Evolutionary conservation across 2,113 vertebrate genomes (phyloP).

Genomic region (Lepus timidus): DNA sequence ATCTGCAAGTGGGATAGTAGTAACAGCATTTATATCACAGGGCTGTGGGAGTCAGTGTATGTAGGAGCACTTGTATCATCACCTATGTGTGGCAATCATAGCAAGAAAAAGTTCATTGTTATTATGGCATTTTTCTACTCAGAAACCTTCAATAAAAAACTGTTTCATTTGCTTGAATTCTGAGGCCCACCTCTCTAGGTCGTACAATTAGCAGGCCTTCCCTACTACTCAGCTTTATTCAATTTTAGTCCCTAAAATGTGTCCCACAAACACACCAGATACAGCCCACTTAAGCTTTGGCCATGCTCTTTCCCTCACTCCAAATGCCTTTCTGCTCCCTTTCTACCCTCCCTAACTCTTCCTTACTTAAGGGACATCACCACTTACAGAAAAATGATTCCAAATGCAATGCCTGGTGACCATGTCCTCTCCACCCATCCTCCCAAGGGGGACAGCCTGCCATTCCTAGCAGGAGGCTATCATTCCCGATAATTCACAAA

Average conservation of each 20-base stretch:
- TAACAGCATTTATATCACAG: neutral
- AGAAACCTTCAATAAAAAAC: neutral
- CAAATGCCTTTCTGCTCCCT: neutral
- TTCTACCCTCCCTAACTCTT: neutral
- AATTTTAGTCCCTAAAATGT: neutral
- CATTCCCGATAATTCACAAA: constrained; percentile 61
- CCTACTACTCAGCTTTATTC: neutral
- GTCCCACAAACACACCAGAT: neutral
- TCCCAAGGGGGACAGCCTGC: constrained; percentile 32
- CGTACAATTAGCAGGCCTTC: neutral
- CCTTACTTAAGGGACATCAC: constrained; percentile 6
- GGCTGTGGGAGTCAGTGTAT: neutral
- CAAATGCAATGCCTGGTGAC: constrained; percentile 3
- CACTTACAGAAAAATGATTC: constrained; percentile 35
- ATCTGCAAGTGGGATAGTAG: neutral
- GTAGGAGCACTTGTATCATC: neutral
- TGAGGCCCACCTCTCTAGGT: neutral
- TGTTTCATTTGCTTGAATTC: neutral
- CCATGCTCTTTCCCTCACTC: neutral
- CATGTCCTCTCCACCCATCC: neutral
- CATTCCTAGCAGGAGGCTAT: constrained; percentile 25
- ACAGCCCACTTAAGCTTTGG: neutral
- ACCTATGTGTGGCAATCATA: neutral
- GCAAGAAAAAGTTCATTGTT: neutral
- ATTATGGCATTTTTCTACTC: neutral